Evolutionary conservation across 2,888 invertebrate species (phyloP).

Genomic region (Tipula helvola): DNA sequence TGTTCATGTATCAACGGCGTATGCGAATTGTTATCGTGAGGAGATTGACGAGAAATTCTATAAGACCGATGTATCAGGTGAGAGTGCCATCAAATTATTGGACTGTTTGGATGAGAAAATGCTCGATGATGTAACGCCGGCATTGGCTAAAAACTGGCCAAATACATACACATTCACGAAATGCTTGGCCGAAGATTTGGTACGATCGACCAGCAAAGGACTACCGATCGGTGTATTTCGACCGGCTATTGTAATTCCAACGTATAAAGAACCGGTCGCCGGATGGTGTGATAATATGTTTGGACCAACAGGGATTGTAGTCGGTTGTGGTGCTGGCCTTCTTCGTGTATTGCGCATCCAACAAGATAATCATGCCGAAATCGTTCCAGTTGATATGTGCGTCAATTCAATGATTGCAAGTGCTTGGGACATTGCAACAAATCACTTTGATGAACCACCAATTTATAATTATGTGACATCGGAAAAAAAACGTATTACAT

Average conservation of each 20-base stretch:
- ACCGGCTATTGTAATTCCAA: conserved; percentile 51
- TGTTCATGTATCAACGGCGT: conserved; percentile 57
- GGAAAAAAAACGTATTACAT: conserved; percentile 62
- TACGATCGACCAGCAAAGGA: conserved; percentile 40
- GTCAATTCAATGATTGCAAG: conserved; percentile 35
- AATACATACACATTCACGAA: conserved; percentile 66
- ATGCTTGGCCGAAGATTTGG: conserved; percentile 50
- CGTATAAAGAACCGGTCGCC: conserved; percentile 39
- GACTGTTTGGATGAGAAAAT: conserved; percentile 28
- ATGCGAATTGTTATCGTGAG: conserved; percentile 44
- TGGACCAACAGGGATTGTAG: conserved; percentile 40
- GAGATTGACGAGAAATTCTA: conserved; percentile 34
- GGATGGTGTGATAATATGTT: conserved; percentile 62
- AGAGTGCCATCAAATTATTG: conserved; percentile 27
- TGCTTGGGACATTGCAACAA: conserved; percentile 30
- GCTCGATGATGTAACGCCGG: conserved; percentile 27
- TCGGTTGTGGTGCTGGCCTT: conserved; percentile 45
- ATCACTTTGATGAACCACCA: conserved; percentile 33
- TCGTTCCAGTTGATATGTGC: conserved; percentile 38
- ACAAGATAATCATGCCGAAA: conserved; percentile 26
- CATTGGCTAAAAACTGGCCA: conserved; percentile 38
- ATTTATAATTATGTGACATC: conserved; percentile 84
- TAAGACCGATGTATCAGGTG: conserved; percentile 27
- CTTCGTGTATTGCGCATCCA: conserved; percentile 33
- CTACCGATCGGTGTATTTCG: conserved; percentile 53